Evolutionary conservation across 2,797 vertebrate species (phyloP).

Genomic region (Gymnodraco acuticeps): DNA sequence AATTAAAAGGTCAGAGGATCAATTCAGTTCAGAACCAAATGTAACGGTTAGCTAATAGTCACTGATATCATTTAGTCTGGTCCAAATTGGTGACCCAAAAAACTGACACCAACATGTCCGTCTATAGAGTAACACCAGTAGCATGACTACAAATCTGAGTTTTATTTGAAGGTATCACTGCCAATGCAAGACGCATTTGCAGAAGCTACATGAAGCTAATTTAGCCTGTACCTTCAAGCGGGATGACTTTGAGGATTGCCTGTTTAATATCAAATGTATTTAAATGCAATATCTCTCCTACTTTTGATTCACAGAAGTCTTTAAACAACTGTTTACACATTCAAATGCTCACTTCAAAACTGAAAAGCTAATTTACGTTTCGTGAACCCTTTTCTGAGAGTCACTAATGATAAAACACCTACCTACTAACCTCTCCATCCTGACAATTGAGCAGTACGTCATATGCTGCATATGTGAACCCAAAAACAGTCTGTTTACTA

Average conservation of each 20-base stretch:
- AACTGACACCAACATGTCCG: background rate
- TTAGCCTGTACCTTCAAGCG: background rate
- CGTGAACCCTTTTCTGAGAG: slow-evolving; percentile 13
- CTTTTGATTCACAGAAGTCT: background rate
- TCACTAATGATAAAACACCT: slow-evolving; percentile 18
- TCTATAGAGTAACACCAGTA: background rate
- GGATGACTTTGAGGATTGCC: no score
- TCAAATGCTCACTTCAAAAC: slow-evolving; percentile 1
- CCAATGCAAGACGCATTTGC: background rate
- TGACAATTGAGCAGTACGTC: slow-evolving; percentile 25
- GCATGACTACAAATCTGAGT: background rate
- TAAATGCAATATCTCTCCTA: background rate
- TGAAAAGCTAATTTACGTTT: slow-evolving; percentile 28
- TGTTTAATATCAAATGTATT: background rate
- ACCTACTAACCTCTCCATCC: slow-evolving; percentile 13
- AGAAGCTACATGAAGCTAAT: slow-evolving; percentile 16
- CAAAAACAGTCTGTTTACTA: slow-evolving; percentile 22
- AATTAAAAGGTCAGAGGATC: background rate
- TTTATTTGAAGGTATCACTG: background rate
- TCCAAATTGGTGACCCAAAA: background rate
- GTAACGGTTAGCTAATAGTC: background rate
- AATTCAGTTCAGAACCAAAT: no score
- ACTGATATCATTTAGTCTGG: background rate
- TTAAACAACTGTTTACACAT: background rate
- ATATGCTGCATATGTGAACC: slow-evolving; percentile 24